Conservation (phyloP, 1,140 invertebrate genomes). For the Paralvinella palmiformis region DNA sequence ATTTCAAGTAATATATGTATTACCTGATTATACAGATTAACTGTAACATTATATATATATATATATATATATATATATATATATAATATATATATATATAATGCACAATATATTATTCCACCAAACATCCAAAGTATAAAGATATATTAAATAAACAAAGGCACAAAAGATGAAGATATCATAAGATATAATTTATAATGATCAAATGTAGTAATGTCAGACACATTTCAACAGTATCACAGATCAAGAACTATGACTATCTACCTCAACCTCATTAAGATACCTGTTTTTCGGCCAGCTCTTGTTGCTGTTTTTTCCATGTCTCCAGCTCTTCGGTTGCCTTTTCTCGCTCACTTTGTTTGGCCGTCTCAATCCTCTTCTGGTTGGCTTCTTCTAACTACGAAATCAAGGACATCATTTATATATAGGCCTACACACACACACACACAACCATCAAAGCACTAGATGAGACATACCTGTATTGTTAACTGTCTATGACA, state of each 20-base stretch:
- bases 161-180: too few relatives aligned
- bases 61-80: neutral
- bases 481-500: too few relatives aligned
- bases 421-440: too few relatives aligned
- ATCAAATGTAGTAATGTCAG: neutral
- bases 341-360: conserved; percentile 54
- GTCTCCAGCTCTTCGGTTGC: conserved; percentile 63
- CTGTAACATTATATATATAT: neutral
- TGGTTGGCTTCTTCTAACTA: conserved; percentile 61
- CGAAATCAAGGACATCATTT: too few relatives aligned
- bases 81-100: neutral
- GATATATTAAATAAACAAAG: neutral
- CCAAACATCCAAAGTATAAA: neutral
- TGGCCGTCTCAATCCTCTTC: conserved; percentile 48
- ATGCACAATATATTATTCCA: neutral
- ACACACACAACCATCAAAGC: too few relatives aligned
- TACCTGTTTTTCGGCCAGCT: conserved; percentile 27
- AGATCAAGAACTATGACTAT: too few relatives aligned
- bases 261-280: neutral
- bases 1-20: neutral
- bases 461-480: too few relatives aligned
- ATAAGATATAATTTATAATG: neutral
- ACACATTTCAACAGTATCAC: too few relatives aligned
- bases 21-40: neutral
- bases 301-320: conserved; percentile 55